Evolutionary conservation across 2,797 vertebrate genomes (phyloP).

Genomic region (Melanotaenia maccullochi): DNA sequence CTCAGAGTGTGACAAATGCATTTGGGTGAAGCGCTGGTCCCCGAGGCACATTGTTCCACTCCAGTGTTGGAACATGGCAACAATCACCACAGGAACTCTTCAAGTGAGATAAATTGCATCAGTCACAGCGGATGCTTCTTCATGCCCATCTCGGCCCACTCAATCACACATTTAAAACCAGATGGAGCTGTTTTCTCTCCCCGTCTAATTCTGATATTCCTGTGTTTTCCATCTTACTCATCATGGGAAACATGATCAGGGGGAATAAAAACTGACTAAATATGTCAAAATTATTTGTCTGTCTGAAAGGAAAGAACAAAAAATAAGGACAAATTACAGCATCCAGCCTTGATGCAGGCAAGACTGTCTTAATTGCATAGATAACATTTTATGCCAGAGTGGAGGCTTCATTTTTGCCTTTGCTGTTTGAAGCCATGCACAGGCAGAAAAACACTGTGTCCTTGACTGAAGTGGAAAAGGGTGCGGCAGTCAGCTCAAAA

Average conservation of each 20-base stretch:
- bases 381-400: constrained; percentile 44
- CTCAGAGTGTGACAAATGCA: constrained; percentile 86
- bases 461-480: constrained; percentile 58
- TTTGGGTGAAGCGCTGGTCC: constrained; percentile 76
- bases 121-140: constrained; percentile 71
- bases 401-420: constrained; percentile 52
- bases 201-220: constrained; percentile 36
- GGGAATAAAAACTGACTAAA: constrained; percentile 49
- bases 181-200: constrained; percentile 44
- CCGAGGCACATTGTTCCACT: constrained; percentile 73
- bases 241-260: constrained; percentile 23
- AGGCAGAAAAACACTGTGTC: constrained; percentile 50
- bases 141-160: constrained; percentile 64
- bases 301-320: constrained; percentile 31
- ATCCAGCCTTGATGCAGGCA: constrained; percentile 6
- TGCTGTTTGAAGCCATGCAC: constrained; percentile 48
- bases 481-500: constrained; percentile 50
- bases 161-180: constrained; percentile 73
- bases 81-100: constrained; percentile 73
- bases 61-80: constrained; percentile 72
- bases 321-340: constrained; percentile 21
- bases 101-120: constrained; percentile 75
- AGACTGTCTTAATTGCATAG: constrained; percentile 31
- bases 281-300: constrained; percentile 41
- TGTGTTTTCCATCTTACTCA: constrained; percentile 41